phyloP scores from a whole-genome alignment of 1,140 invertebrate species.

The Probaryconus sp. region DNA sequence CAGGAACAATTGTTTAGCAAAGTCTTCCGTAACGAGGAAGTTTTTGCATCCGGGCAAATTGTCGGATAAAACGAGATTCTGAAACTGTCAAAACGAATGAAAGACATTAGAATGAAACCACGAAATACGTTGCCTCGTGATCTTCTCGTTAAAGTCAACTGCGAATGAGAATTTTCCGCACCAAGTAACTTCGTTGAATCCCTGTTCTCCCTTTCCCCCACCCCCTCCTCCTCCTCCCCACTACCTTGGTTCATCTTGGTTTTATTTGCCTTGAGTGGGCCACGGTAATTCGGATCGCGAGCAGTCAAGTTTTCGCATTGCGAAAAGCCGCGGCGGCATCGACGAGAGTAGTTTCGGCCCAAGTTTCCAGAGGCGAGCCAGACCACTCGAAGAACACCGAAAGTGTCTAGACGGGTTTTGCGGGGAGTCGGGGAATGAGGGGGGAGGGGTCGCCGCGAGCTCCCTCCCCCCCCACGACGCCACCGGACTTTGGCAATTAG shows the following conservation, averaged over 20 bases:
- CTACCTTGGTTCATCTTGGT: conserved; percentile 18
- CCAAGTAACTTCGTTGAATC: conserved; percentile 51
- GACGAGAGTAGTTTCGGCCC: conserved; percentile 28
- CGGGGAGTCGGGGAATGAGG: not conserved
- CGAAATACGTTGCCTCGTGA: conserved; percentile 28
- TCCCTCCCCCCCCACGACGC: not conserved
- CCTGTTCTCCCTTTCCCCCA: not conserved
- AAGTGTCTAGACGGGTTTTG: conserved; percentile 45
- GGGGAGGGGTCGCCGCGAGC: not conserved
- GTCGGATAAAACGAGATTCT: conserved; percentile 19
- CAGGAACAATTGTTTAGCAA: too few species aligned
- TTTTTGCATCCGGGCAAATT: too few species aligned
- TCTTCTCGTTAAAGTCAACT: conserved; percentile 54
- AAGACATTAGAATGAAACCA: conserved; percentile 24
- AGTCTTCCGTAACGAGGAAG: too few species aligned
- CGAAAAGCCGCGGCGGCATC: not conserved
- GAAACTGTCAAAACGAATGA: conserved; percentile 31
- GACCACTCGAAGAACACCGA: conserved; percentile 45
- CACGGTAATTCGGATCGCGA: conserved; percentile 53
- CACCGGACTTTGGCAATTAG: conserved; percentile 36
- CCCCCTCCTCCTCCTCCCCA: too few species aligned
- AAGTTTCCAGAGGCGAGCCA: conserved; percentile 36
- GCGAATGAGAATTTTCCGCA: conserved; percentile 54
- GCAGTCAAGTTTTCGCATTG: conserved; percentile 14
- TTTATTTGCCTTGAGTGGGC: conserved; percentile 56